Evolutionary conservation across 2,797 vertebrate species (phyloP), one percentile per base, ranked within the genome.

Genomic region (Propithecus perrieri): DNA sequence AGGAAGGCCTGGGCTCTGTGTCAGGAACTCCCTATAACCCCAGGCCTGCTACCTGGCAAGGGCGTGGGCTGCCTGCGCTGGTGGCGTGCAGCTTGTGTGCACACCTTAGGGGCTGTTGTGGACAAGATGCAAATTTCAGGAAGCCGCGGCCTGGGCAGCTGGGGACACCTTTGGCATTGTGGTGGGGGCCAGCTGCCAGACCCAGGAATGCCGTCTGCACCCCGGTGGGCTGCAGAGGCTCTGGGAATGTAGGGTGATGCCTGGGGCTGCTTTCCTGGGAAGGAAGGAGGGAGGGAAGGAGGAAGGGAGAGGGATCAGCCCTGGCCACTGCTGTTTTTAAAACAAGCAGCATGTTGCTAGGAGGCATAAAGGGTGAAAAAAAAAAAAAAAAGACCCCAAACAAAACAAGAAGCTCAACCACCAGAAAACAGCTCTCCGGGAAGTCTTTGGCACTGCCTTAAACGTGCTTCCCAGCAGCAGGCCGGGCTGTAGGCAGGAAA

Each of bases 381-480:
- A 35, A 72, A 41, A 59, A 33, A 61, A 10, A 50, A 72, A 91
- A 67, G 57, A 63, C 50, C 85, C 95, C 46, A 95, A 75, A 85
- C 72, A 72, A 79, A 97, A 83, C 63, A 76, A 91, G 87, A 74
- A 84, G 26, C 6, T 33, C 76, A 92, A 84, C 59, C 41, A 57
- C 59, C 61, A 83, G 72, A 71, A 95, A 87, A 88, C 43, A 61
- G 85, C 85, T 94, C 95, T 97, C 95, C 4, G 41, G 95, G 92
- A 97, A 97, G 90, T 33, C 85, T 74, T 55, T 96, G 96, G 96
- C 94, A 79, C 22, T 2, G 35, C 89, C 55, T 88, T 83, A 26
- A 43, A 50, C 0, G 0, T 10, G 86, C 50, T 97, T 97, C 81
- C 92, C 10, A 35, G 94, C 94, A 94, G 86, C 0, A 65, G 55